Percentiles rank a stretch among this genome's conserved stretches.
phyloP scores from a whole-genome alignment of 1,140 invertebrate species.

The Hermetia illucens region DNA sequence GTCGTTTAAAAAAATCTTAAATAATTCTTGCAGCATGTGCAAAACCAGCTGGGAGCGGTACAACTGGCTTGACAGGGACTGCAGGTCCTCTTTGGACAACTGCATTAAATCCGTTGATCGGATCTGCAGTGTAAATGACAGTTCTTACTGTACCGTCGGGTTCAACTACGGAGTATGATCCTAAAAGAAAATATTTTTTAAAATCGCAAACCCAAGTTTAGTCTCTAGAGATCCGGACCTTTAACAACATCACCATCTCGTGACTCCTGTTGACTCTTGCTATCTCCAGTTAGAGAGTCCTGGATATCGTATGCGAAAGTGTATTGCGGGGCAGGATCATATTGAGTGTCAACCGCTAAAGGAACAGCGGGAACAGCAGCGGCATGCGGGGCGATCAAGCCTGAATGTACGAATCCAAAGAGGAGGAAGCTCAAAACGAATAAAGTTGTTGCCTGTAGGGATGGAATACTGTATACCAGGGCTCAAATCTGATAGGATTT shows the following conservation, averaged over 20 bases:
- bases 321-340: slow-evolving; percentile 28
- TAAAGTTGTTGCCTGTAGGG: too few species aligned
- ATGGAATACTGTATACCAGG: too few species aligned
- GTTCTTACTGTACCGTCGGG: slow-evolving; percentile 39
- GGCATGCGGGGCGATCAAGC: background rate
- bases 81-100: slow-evolving; percentile 31
- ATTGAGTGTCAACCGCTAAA: slow-evolving; percentile 7
- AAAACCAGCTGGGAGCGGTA: background rate
- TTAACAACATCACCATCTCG: slow-evolving; percentile 17
- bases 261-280: slow-evolving; percentile 10
- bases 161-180: slow-evolving; percentile 41
- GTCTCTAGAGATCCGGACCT: too few species aligned
- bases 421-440: too few species aligned
- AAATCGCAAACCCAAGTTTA: too few species aligned
- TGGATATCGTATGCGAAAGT: slow-evolving; percentile 22
- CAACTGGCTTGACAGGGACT: background rate
- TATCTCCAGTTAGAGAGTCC: background rate
- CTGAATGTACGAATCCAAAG: too few species aligned
- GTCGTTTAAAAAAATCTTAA: too few species aligned
- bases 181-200: background rate
- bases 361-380: background rate
- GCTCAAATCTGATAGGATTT: too few species aligned
- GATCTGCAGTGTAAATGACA: slow-evolving; percentile 39
- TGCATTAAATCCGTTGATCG: slow-evolving; percentile 39
- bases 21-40: background rate